phyloP scores from a whole-genome alignment of 2,797 vertebrate genomes.

The Masticophis lateralis region DNA sequence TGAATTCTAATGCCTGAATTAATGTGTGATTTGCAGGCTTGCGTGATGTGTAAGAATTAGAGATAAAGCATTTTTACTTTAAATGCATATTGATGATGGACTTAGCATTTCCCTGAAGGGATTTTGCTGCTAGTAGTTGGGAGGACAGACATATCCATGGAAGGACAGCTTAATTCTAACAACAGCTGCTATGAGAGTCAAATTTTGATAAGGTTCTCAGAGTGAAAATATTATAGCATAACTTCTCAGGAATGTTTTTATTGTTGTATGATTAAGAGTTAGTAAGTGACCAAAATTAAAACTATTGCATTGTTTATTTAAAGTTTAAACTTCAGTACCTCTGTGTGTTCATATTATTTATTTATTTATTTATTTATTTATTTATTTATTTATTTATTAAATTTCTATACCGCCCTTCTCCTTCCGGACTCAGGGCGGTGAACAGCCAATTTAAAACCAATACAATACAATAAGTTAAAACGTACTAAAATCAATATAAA shows the following conservation, averaged over 20 bases:
- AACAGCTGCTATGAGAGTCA: background rate
- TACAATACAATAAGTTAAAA: too few species aligned
- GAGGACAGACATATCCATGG: background rate
- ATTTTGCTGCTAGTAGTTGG: background rate
- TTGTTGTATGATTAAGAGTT: background rate
- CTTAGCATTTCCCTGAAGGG: background rate
- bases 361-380: too few species aligned
- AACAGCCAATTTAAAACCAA: too few species aligned
- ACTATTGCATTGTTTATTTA: background rate
- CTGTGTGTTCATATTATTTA: background rate
- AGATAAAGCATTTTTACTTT: background rate
- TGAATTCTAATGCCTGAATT: background rate
- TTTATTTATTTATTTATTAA: too few species aligned
- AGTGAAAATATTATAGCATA: background rate
- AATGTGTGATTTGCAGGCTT: background rate
- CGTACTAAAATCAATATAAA: too few species aligned
- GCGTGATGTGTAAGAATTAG: background rate
- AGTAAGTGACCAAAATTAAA: background rate
- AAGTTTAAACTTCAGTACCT: background rate
- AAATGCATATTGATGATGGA: background rate
- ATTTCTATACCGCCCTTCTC: too few species aligned
- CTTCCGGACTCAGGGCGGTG: too few species aligned
- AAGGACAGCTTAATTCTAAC: background rate
- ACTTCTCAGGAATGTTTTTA: background rate
- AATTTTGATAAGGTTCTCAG: background rate